These are phyloP conservation scores for Leptodactylus fuscus DNA, from an alignment of 2,113 vertebrate species.

Conservation along the genomic window DNA sequence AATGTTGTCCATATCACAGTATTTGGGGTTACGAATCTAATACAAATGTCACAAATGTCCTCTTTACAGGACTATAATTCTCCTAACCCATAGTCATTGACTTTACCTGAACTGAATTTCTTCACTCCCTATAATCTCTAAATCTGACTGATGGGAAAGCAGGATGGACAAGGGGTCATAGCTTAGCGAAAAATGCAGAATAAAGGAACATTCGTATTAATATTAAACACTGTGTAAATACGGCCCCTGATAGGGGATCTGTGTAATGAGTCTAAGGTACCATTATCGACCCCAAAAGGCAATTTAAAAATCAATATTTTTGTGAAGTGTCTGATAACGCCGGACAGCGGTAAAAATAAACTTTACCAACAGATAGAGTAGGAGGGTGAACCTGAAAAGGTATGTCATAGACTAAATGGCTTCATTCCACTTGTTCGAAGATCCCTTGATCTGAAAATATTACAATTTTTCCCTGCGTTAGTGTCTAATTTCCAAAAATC, in stretches of 20 bases:
- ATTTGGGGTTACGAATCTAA: no score
- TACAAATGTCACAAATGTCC: no score
- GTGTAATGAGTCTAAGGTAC: constrained; percentile 56
- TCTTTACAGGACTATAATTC: no score
- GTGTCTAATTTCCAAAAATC: no score
- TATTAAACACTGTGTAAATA: constrained; percentile 40
- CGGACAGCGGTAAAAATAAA: not conserved
- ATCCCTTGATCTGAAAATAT: no score
- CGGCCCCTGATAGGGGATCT: constrained; percentile 32
- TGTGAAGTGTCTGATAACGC: constrained; percentile 19
- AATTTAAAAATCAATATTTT: constrained; percentile 42
- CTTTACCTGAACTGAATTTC: no score
- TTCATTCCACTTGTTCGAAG: no score
- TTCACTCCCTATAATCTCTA: not conserved
- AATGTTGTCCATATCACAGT: no score
- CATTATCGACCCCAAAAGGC: constrained; percentile 25
- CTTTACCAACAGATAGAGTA: no score
- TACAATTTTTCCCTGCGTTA: no score
- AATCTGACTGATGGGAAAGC: not conserved
- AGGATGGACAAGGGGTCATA: not conserved
- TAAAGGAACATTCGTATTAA: constrained; percentile 14
- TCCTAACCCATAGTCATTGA: no score
- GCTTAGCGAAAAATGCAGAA: not conserved
- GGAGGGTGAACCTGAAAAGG: not conserved
- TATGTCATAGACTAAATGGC: not conserved